Conservation (phyloP, 2,888 invertebrate genomes). For the Chloromyia formosa region DNA sequence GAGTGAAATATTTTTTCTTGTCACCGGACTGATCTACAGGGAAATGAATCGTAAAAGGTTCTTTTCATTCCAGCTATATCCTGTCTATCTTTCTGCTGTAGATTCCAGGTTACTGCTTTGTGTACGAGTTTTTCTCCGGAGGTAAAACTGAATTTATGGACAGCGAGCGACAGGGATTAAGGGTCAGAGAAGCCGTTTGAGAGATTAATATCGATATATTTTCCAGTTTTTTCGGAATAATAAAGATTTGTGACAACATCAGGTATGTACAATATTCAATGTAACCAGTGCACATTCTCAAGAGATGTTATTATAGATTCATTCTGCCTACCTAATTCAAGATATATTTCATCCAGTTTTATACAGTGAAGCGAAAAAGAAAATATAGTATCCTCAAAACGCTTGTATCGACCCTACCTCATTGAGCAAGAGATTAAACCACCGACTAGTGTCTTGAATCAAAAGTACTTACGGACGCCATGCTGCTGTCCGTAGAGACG, state of each 20-base stretch:
- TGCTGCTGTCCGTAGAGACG: conserved; percentile 19
- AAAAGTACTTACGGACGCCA: conserved; percentile 9
- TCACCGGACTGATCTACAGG: conserved; percentile 45
- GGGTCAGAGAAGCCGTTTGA: no score
- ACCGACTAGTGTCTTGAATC: not conserved
- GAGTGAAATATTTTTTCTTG: conserved; percentile 48
- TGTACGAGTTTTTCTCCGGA: conserved; percentile 15
- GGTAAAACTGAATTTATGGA: not conserved
- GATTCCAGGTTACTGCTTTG: not conserved
- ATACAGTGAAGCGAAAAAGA: no score
- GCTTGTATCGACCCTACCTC: conserved; percentile 7
- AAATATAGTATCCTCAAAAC: no score
- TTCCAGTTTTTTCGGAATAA: no score
- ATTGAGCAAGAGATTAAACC: not conserved
- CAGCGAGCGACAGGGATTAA: not conserved
- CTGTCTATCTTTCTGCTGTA: not conserved
- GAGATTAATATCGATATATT: not conserved
- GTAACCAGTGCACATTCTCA: no score
- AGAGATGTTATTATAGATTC: no score
- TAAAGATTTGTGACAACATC: no score
- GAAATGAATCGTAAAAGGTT: conserved; percentile 44
- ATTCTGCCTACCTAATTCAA: no score
- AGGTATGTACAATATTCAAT: no score
- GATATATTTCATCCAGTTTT: no score
- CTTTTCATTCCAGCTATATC: not conserved